phyloP scores from a whole-genome alignment of 2,888 invertebrate genomes.

The Hydrotaea cyrtoneurina region DNA sequence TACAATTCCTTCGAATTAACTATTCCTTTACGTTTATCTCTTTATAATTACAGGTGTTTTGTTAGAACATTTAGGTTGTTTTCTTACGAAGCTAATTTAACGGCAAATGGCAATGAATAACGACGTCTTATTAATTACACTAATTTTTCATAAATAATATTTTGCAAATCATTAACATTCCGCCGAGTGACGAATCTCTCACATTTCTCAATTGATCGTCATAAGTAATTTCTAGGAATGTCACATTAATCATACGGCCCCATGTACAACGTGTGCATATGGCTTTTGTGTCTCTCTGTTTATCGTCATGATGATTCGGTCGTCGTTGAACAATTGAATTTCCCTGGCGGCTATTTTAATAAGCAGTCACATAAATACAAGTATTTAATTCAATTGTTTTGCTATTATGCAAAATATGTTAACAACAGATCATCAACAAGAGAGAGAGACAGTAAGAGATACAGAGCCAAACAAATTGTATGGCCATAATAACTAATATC shows the following conservation, averaged over 20 bases:
- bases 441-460: not conserved
- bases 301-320: not conserved
- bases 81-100: too few relatives aligned
- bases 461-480: constrained; percentile 19
- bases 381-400: constrained; percentile 19
- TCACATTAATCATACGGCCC: constrained; percentile 48
- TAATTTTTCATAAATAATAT: not conserved
- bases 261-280: constrained; percentile 20
- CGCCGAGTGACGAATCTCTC: not conserved
- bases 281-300: not conserved
- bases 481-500: constrained; percentile 39
- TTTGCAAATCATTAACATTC: not conserved
- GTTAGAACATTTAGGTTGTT: too few relatives aligned
- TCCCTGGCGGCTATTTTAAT: constrained; percentile 1
- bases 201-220: not conserved
- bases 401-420: not conserved
- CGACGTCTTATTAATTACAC: too few relatives aligned
- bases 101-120: too few relatives aligned
- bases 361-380: not conserved
- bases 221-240: constrained; percentile 19
- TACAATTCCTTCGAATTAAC: too few relatives aligned
- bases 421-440: not conserved
- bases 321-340: not conserved
- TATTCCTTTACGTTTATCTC: too few relatives aligned
- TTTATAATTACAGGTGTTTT: too few relatives aligned